Conservation (phyloP, 2,113 vertebrate species). For the Tricholaema leucomelas region DNA sequence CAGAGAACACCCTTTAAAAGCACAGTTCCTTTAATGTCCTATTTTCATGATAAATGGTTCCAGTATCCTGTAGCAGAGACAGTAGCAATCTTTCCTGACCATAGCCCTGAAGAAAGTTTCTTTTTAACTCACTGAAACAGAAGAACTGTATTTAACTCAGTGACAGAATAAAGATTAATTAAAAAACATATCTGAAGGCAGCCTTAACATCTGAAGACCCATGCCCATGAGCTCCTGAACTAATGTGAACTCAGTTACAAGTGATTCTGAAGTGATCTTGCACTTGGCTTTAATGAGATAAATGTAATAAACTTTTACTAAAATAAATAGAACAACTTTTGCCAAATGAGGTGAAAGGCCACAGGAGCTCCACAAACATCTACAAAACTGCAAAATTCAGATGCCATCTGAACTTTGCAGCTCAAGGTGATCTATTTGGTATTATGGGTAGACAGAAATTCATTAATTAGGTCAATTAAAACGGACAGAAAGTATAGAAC, state of each 20-base stretch:
- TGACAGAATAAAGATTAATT: neutral
- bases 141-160: neutral
- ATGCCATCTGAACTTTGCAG: neutral
- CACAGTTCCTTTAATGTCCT: neutral
- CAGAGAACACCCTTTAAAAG: neutral
- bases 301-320: neutral
- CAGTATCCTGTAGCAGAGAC: neutral
- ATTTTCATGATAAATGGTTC: neutral
- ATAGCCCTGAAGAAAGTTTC: neutral
- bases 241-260: neutral
- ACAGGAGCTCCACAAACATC: neutral
- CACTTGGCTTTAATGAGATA: neutral
- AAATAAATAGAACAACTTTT: neutral
- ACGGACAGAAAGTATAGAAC: neutral
- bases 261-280: neutral
- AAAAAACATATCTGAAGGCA: neutral
- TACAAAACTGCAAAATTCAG: neutral
- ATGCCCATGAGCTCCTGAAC: neutral
- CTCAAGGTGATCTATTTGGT: neutral
- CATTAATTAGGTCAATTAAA: neutral
- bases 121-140: neutral
- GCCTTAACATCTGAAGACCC: neutral
- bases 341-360: neutral
- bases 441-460: neutral
- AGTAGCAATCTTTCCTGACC: neutral